Evolutionary conservation across 2,113 vertebrate species (phyloP).

Genomic region (Lethenteron camtschaticum): DNA sequence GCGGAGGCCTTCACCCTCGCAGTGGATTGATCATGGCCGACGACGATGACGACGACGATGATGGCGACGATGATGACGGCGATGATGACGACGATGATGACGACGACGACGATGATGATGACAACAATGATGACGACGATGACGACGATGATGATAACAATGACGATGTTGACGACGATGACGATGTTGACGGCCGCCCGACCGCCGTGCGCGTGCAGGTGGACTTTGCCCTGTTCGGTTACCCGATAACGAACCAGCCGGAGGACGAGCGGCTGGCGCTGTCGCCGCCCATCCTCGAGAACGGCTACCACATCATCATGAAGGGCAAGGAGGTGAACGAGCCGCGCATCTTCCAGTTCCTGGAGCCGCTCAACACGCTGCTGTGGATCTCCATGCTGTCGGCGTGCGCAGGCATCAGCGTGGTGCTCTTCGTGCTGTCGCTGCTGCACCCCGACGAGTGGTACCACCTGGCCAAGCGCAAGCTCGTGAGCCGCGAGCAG

Average conservation of each 20-base stretch:
- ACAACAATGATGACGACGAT: not conserved
- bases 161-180: not conserved
- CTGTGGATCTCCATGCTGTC: slow-evolving; percentile 4
- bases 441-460: slow-evolving; percentile 5
- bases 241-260: not conserved
- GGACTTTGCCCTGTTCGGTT: slow-evolving; percentile 2
- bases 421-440: not conserved
- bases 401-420: not conserved
- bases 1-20: no score
- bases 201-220: not conserved
- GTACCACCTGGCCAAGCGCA: slow-evolving; percentile 5
- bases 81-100: not conserved
- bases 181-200: no score
- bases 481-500: slow-evolving; percentile 1
- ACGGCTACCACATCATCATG: slow-evolving; percentile 6
- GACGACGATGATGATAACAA: not conserved
- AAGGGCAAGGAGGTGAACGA: not conserved
- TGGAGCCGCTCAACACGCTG: slow-evolving; percentile 5
- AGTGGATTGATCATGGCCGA: no score
- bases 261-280: not conserved
- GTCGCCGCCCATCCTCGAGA: not conserved
- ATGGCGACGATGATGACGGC: not conserved
- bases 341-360: slow-evolving; percentile 1
- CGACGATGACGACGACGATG: not conserved
- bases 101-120: not conserved